These are phyloP conservation scores for Phthorimaea operculella DNA, from an alignment of 1,140 invertebrate species.

Conservation along the genomic window DNA sequence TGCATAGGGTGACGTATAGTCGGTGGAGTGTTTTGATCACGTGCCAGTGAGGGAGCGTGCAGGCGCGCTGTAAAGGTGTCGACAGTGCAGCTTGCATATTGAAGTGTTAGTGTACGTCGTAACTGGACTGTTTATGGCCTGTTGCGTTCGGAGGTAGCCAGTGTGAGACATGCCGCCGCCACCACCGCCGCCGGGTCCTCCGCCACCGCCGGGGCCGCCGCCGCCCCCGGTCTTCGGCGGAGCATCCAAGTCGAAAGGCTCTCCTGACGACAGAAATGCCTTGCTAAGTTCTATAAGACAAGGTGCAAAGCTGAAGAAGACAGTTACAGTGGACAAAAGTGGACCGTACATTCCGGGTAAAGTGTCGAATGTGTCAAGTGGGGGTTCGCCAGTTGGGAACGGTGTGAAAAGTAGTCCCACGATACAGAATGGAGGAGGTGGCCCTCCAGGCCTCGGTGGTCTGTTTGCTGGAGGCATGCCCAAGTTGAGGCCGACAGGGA, in stretches of 20 bases:
- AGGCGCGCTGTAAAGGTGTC: slow-evolving; percentile 28
- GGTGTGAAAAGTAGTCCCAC: slow-evolving; percentile 46
- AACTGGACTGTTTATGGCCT: slow-evolving; percentile 31
- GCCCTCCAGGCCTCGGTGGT: slow-evolving; percentile 75
- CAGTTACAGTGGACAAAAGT: slow-evolving; percentile 90
- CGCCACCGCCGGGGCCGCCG: slow-evolving; percentile 70
- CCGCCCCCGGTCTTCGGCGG: slow-evolving; percentile 74
- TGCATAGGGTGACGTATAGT: slow-evolving; percentile 43
- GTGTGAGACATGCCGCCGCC: slow-evolving; percentile 34
- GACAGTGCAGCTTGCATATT: slow-evolving; percentile 13
- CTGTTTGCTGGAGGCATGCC: slow-evolving; percentile 90
- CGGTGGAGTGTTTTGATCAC: slow-evolving; percentile 48
- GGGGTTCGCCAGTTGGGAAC: slow-evolving; percentile 36
- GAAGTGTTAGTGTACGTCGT: slow-evolving; percentile 9
- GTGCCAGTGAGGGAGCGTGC: slow-evolving; percentile 31
- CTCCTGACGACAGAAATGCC: slow-evolving; percentile 70
- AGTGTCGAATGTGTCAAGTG: slow-evolving; percentile 34
- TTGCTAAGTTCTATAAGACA: slow-evolving; percentile 85
- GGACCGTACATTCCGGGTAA: slow-evolving; percentile 78
- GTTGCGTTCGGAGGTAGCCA: slow-evolving; percentile 18
- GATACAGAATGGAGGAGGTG: slow-evolving; percentile 62
- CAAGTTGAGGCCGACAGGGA: slow-evolving; percentile 82
- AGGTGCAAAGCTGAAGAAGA: slow-evolving; percentile 85
- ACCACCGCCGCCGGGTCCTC: slow-evolving; percentile 70
- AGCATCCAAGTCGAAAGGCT: slow-evolving; percentile 48